Evolutionary conservation across 2,797 vertebrate genomes (phyloP), one percentile per base, ranked within the genome.

Genomic region (Naso thynnoides): DNA sequence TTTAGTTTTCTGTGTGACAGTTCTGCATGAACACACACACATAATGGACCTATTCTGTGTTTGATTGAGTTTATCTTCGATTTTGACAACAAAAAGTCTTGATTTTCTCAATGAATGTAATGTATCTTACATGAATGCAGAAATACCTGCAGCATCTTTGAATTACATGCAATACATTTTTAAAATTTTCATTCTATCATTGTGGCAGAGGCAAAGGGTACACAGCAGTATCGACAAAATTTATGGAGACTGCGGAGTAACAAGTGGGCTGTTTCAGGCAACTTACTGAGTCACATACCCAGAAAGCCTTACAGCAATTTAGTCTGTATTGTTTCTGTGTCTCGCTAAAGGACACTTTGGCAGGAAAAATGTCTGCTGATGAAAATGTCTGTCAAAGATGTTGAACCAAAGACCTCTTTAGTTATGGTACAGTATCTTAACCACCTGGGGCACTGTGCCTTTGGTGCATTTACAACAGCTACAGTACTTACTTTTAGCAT

Each of bases 331-430:
- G 45, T 69, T 62, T 82, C 42, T 61, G 82, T 87, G 83, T 86
- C 86, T 88, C 84, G 24, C 73, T 72, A 73, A 89, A 87, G 82
- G 81, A 89, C 83, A 87, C 82, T 87, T 83, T 78, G 67, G 76
- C 62, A 78, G 67, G 45, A 63, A 53, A 79, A 79, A 82, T 63
- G 67, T n/a, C 45, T 89, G 57, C 76, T 69, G 67, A 74, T 78
- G 64, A 76, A 70, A 76, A 73, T 0, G 5, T 64, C 52, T 71
- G 26, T 76, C 52, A 74, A 70, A 79, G 18, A 78, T 71, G 65
- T 79, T 76, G 38, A 84, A 82, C 56, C 67, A 62, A 75, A 86
- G 47, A 81, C 62, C 67, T 82, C 73, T 77, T 71, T 36, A 79
- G 61, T 75, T 68, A 63, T 26, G 39, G 61, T 89, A 86, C 73